These are phyloP conservation scores for Okamejei kenojei DNA, from an alignment of 2,797 vertebrate genomes.

Conservation along the genomic window DNA sequence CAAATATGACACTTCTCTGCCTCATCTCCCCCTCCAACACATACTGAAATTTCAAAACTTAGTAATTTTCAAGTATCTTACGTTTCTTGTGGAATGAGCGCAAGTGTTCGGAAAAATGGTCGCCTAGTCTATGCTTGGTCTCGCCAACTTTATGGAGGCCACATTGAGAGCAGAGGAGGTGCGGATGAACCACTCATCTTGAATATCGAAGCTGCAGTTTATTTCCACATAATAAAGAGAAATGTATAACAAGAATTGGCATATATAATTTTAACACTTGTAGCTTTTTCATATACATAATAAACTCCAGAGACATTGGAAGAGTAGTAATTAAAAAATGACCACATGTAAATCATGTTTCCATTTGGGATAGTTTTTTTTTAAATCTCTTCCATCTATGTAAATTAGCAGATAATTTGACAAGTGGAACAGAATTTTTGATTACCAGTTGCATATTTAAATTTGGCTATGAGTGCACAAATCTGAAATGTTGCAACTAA, in stretches of 20 bases:
- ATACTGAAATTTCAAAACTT: too few relatives aligned
- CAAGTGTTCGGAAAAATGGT: too few relatives aligned
- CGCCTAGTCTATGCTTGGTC: too few relatives aligned
- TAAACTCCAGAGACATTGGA: neutral
- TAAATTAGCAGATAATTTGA: neutral
- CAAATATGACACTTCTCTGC: too few relatives aligned
- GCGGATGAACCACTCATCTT: neutral
- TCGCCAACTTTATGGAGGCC: too few relatives aligned
- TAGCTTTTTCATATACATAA: neutral
- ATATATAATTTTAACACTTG: neutral
- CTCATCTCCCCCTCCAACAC: too few relatives aligned
- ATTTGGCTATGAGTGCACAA: neutral
- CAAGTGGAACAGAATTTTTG: neutral
- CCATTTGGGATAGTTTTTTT: neutral
- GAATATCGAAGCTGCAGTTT: neutral
- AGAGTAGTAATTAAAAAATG: neutral
- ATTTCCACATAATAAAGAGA: neutral
- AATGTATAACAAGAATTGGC: neutral
- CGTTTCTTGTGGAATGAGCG: too few relatives aligned
- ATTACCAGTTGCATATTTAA: neutral
- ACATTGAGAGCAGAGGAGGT: too few relatives aligned
- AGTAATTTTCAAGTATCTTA: too few relatives aligned
- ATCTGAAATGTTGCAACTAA: neutral
- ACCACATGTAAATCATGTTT: neutral
- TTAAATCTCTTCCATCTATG: neutral